These are phyloP conservation scores for Propithecus deckenii DNA, from an alignment of 2,797 vertebrate species.

Conservation along the genomic window DNA sequence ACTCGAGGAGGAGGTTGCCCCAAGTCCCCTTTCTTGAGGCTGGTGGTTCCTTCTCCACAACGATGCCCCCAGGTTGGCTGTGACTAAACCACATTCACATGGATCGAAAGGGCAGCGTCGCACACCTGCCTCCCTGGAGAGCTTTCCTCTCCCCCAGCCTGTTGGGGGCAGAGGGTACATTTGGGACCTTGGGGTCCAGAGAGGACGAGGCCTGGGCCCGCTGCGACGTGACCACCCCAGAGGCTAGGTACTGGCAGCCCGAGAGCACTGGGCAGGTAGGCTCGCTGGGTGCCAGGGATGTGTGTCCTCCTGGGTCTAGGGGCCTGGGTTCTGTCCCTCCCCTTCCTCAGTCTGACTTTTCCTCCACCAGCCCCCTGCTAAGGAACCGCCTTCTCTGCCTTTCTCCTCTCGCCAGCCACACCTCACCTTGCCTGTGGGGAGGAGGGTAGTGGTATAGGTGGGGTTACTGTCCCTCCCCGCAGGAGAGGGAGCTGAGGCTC, in stretches of 20 bases:
- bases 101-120: neutral
- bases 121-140: neutral
- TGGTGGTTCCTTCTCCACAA: neutral
- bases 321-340: neutral
- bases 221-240: neutral
- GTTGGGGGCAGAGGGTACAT: neutral
- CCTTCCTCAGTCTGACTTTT: neutral
- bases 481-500: neutral
- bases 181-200: neutral
- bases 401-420: neutral
- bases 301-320: neutral
- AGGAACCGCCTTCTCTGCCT: neutral
- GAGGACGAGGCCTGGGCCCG: neutral
- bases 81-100: neutral
- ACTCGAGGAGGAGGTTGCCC: neutral
- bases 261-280: neutral
- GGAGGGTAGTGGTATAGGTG: rapidly evolving
- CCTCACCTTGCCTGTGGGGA: neutral
- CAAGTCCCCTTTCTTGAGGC: neutral
- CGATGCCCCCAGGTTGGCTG: neutral
- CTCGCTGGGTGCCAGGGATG: neutral
- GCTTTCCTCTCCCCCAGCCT: neutral
- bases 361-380: neutral
- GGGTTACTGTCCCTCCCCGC: neutral
- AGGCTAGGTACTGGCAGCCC: neutral